Evolutionary conservation across 2,888 invertebrate genomes (phyloP), one percentile per base, ranked within the genome.

Genomic region (Tyria jacobaeae): DNA sequence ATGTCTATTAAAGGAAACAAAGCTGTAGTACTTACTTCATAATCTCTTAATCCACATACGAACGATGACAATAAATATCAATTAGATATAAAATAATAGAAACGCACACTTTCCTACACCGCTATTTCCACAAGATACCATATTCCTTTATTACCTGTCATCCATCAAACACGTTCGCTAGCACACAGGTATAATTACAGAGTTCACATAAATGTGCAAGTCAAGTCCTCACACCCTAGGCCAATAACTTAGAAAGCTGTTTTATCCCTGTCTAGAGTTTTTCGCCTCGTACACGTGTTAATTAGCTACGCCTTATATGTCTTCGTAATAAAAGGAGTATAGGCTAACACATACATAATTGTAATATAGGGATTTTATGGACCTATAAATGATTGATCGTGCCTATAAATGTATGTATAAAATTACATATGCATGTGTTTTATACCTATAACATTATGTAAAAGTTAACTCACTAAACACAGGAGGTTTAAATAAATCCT

Each of bases 211-310:
- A 49, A 54, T 55, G 41, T 34, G 12, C 24, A 54, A 60, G 56
- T 62, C 56, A 17, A 15, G 27, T 47, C 57, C 62, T 47, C 60
- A 47, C 49, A 51, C 75, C 70, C 66, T 62, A 71, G 62, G 72
- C 78, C 70, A 81, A 80, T 83, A 78, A 83, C 77, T 77, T 81
- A 76, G 80, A 78, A 74, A 78, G 75, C 71, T 66, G 68, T 67
- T 79, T 78, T 73, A 71, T 73, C 58, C 64, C 52, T 57, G 35
- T 58, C 57, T 61, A 58, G 66, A 58, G 17, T n/a, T 49, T 35
- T n/a, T 37, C 35, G 25, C 53, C 24, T 24, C 21, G 62, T 14
- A 52, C 56, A 35, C 21, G 58, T 66, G 62, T 51, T 64, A 47
- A 62, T 68, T 60, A 62, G 52, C 49, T 50, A 60, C 24, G 24